Evolutionary conservation across 2,888 invertebrate species (phyloP), one percentile per base, ranked within the genome.

Genomic region (Nomada flava): DNA sequence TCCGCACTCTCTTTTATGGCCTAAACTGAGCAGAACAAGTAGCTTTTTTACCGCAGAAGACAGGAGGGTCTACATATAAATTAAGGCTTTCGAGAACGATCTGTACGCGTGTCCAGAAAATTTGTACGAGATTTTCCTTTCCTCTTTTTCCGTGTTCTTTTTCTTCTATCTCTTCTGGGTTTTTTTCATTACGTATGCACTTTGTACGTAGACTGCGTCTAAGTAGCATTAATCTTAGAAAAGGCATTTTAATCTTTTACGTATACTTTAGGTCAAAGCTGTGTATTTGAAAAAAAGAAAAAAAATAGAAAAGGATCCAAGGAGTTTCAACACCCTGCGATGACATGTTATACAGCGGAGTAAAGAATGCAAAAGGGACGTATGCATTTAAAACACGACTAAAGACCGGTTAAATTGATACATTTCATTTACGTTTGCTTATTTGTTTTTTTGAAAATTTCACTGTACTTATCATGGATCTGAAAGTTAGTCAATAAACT

Each of bases 11-110:
- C 55, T 68, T 75, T 72, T 76, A 65, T 70, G 80, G 83, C 76
- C 83, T 70, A 78, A 80, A 75, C 68, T n/a, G 76, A 76, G 60
- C 74, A 71, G 62, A 70, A 78, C 60, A 47, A 80, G 83, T 89
- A 88, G 89, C 89, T 90, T 90, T 90, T 90, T 88, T 90, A 90
- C 86, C 84, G 86, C 86, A 80, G 78, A 68, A 84, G 80, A 85
- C 84, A 73, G 76, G 67, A 82, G 79, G 74, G 82, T 73, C 64
- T 74, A 69, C 69, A 60, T 53, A 73, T 44, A 73, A 13, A 36
- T 75, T 72, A 80, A 78, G 74, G 63, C 72, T 72, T 87, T 85
- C 52, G 50, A 77, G 70, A 68, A 82, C 82, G 60, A 87, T 67
- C 75, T 78, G 76, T 74, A 75, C 50, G 65, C 71, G 64, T 77